Evolutionary conservation across 2,888 invertebrate species (phyloP).

Genomic region (Parnassius apollo): DNA sequence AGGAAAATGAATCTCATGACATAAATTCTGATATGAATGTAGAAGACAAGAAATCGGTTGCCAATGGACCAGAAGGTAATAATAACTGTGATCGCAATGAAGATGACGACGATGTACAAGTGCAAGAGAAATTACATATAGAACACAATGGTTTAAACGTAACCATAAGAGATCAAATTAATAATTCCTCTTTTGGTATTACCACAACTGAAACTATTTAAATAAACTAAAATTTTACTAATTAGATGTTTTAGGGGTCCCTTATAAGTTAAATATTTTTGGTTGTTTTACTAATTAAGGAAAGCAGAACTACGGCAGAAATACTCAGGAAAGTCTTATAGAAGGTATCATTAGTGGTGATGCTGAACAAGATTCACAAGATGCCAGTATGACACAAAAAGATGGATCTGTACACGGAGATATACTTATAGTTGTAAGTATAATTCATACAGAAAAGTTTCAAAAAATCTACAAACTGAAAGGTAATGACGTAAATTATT

Average conservation of each 20-base stretch:
- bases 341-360: conserved; percentile 74
- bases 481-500: conserved; percentile 68
- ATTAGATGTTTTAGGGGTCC: conserved; percentile 69
- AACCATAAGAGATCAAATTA: conserved; percentile 69
- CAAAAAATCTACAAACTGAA: conserved; percentile 45
- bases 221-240: conserved; percentile 52
- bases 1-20: conserved; percentile 5
- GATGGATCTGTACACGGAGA: conserved; percentile 64
- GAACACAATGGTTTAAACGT: conserved; percentile 68
- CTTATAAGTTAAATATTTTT: conserved; percentile 77
- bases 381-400: conserved; percentile 70
- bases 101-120: conserved; percentile 80
- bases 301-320: conserved; percentile 68
- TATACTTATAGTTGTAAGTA: conserved; percentile 73
- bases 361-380: conserved; percentile 72
- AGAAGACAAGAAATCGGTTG: conserved; percentile 16
- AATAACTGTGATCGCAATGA: conserved; percentile 63
- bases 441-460: conserved; percentile 55
- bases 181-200: conserved; percentile 64
- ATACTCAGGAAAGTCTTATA: conserved; percentile 73
- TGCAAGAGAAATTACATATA: conserved; percentile 69
- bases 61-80: conserved; percentile 64
- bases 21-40: conserved; percentile 1
- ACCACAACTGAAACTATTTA: conserved; percentile 67
- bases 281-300: conserved; percentile 80